phyloP scores from a whole-genome alignment of 2,888 invertebrate genomes.

The Cepaea hortensis region DNA sequence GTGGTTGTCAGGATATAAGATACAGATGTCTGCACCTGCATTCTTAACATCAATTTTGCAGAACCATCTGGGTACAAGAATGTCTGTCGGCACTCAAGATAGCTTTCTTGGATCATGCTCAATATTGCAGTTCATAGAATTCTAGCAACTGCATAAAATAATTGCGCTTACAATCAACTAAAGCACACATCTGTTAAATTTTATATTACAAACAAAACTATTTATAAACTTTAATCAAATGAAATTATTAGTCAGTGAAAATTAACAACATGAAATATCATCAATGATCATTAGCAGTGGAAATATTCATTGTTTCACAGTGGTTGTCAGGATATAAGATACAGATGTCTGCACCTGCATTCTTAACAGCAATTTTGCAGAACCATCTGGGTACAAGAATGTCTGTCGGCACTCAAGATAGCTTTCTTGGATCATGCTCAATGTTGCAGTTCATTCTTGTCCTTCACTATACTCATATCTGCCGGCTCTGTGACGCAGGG shows the following conservation, averaged over 20 bases:
- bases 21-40: not conserved
- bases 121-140: not conserved
- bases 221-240: too few species aligned
- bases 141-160: too few species aligned
- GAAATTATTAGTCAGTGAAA: too few species aligned
- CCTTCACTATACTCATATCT: not conserved
- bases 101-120: not conserved
- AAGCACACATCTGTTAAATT: too few species aligned
- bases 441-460: not conserved
- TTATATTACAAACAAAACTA: too few species aligned
- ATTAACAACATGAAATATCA: too few species aligned
- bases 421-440: not conserved
- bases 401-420: not conserved
- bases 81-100: not conserved
- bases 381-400: not conserved
- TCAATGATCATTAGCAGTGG: too few species aligned
- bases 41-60: not conserved
- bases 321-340: constrained; percentile 1
- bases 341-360: not conserved
- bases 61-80: not conserved
- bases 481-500: too few species aligned
- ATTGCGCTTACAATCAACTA: too few species aligned
- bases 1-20: not conserved
- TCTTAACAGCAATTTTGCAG: not conserved
- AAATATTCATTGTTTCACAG: not conserved